These are phyloP conservation scores for Heteromurus nitidus DNA, from an alignment of 2,888 invertebrate species.

Conservation along the genomic window DNA sequence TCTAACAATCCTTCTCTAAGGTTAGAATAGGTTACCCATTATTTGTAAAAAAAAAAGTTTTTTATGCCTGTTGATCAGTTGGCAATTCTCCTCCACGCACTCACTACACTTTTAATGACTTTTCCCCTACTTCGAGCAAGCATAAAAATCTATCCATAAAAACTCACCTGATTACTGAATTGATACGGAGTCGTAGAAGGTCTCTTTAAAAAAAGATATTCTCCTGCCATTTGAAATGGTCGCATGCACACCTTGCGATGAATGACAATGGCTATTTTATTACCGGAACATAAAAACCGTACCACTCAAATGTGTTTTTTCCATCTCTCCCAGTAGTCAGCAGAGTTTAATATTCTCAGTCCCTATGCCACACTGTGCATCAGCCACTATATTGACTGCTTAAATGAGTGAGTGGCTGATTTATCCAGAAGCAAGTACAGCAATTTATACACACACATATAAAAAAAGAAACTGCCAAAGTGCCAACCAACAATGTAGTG, in stretches of 20 bases:
- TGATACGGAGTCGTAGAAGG: conserved; percentile 35
- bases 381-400: not conserved
- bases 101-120: conserved; percentile 38
- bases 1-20: conserved; percentile 12
- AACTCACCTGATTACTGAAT: conserved; percentile 37
- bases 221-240: conserved; percentile 52
- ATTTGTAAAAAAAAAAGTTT: conserved; percentile 46
- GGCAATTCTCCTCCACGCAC: conserved; percentile 25
- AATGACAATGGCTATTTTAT: conserved; percentile 62
- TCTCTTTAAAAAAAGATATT: conserved; percentile 16
- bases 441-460: too few relatives aligned
- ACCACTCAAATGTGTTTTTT: conserved; percentile 9
- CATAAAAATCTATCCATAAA: conserved; percentile 40
- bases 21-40: conserved; percentile 36
- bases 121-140: conserved; percentile 6
- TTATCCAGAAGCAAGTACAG: conserved; percentile 12
- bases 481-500: too few relatives aligned
- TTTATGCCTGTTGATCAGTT: conserved; percentile 47
- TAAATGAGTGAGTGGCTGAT: not conserved
- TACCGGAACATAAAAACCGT: conserved; percentile 58
- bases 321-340: not conserved
- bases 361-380: too few relatives aligned
- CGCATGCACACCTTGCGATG: conserved; percentile 59
- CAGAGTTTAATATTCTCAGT: not conserved
- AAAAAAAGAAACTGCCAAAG: too few relatives aligned